Evolutionary conservation across 2,113 vertebrate genomes (phyloP), one percentile per base, ranked within the genome.

Genomic region (Erpornis zantholeuca): DNA sequence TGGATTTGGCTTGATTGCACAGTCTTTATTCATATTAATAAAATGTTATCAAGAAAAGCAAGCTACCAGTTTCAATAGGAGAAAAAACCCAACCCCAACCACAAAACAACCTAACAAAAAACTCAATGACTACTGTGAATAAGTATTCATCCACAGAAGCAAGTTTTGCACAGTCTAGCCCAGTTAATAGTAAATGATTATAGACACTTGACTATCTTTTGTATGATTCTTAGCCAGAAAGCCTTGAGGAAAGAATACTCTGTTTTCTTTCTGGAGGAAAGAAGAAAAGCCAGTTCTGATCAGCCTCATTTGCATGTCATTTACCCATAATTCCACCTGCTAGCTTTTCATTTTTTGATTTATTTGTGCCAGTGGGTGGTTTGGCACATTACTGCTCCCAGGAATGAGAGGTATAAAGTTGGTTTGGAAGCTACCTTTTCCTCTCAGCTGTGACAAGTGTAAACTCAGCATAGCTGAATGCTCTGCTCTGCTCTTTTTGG

Each of bases 261-360:
- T 84, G 44, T 75, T 94, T 91, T 94, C 36, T 72, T 89, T 82
- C 31, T n/a, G 23, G 16, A 49, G 6, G 13, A 75, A 94, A 92
- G 69, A 84, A 89, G 88, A 93, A 91, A 97, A 96, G 65, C 65
- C 57, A 75, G 77, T 78, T 96, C 80, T 91, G 52, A 70, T 60
- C 56, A 82, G 53, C 49, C 53, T 86, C 60, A 94, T 95, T 96
- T 95, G 72, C 80, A 95, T 92, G 65, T 12, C 54, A 81, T 88
- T 95, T 94, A 91, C 89, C 91, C 96, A 95, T 68, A 94, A 94
- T 94, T 85, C 95, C 71, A 86, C 49, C 44, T 69, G 36, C 17
- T 24, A 76, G 57, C 72, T 92, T 97, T 96, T 95, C 81, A 94
- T 91, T 71, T 86, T 96, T 88, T 82, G 25, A 84, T 95, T 96